phyloP scores from a whole-genome alignment of 1,140 invertebrate species.

The Drosophila lacteicornis region DNA sequence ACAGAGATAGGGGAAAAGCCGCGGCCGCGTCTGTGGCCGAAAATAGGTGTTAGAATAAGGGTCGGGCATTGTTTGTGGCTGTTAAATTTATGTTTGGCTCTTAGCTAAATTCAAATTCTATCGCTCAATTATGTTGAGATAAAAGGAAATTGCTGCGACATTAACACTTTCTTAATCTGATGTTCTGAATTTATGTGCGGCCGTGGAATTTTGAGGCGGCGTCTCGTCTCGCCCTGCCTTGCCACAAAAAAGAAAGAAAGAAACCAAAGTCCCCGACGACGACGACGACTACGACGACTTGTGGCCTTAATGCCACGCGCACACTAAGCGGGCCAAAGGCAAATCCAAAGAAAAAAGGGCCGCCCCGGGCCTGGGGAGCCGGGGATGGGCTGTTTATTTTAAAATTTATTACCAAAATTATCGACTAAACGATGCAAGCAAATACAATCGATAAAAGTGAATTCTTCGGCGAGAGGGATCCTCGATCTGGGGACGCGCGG shows the following conservation, averaged over 20 bases:
- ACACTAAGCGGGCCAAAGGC: constrained; percentile 54
- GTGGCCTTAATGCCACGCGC: constrained; percentile 75
- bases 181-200: constrained; percentile 83
- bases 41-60: constrained; percentile 36
- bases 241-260: not conserved
- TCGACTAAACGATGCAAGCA: constrained; percentile 85
- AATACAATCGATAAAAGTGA: constrained; percentile 84
- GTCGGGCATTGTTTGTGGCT: constrained; percentile 66
- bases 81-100: constrained; percentile 84
- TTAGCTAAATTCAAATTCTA: constrained; percentile 85
- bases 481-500: constrained; percentile 29
- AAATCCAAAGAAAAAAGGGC: constrained; percentile 39
- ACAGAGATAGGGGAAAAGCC: constrained; percentile 25
- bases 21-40: not conserved
- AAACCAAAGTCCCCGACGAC: constrained; percentile 1
- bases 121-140: constrained; percentile 84
- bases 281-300: constrained; percentile 1
- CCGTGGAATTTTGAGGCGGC: constrained; percentile 79
- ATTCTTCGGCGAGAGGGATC: constrained; percentile 57
- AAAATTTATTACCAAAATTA: constrained; percentile 85
- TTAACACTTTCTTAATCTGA: constrained; percentile 84
- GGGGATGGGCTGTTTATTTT: constrained; percentile 72
- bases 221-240: constrained; percentile 54
- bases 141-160: constrained; percentile 83
- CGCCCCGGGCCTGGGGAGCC: constrained; percentile 2